phyloP scores from a whole-genome alignment of 35 echinoderm and acorn worm species.

The Acanthaster planci region DNA sequence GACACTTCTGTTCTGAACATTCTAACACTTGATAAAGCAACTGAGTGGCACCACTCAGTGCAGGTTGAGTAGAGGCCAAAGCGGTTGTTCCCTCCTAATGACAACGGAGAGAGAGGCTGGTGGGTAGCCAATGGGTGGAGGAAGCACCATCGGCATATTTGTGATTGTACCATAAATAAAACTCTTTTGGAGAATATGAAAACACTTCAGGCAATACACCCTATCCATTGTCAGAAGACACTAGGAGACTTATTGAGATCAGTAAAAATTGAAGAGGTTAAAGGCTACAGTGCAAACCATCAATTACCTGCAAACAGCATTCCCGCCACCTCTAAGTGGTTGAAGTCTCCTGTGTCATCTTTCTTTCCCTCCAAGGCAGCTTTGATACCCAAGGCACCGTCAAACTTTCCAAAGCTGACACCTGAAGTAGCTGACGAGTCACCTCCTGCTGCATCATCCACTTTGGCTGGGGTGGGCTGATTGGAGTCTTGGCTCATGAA shows the following conservation, averaged over 20 bases:
- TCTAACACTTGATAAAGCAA: too few relatives aligned
- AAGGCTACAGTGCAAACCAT: neutral
- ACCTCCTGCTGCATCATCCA: slow-evolving; percentile 1
- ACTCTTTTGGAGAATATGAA: neutral
- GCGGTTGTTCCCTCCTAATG: too few relatives aligned
- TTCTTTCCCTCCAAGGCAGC: slow-evolving; percentile 4
- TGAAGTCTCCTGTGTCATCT: neutral
- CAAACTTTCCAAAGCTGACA: slow-evolving; percentile 9
- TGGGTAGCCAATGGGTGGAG: neutral
- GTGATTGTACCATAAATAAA: neutral
- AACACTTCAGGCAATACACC: neutral
- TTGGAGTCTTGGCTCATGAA: neutral
- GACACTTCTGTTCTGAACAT: too few relatives aligned
- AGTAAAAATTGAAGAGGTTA: neutral
- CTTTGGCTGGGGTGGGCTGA: neutral
- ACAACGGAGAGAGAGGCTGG: too few relatives aligned
- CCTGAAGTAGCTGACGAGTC: neutral
- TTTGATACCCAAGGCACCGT: neutral
- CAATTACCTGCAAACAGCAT: slow-evolving; percentile 18
- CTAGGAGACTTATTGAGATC: neutral
- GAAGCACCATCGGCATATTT: neutral
- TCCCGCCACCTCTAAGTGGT: slow-evolving; percentile 10
- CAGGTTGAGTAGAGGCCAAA: too few relatives aligned
- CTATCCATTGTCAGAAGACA: neutral
- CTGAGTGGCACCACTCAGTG: too few relatives aligned